These are phyloP conservation scores for Hirtodrosophila cameraria DNA, from an alignment of 2,888 invertebrate species.

Conservation along the genomic window DNA sequence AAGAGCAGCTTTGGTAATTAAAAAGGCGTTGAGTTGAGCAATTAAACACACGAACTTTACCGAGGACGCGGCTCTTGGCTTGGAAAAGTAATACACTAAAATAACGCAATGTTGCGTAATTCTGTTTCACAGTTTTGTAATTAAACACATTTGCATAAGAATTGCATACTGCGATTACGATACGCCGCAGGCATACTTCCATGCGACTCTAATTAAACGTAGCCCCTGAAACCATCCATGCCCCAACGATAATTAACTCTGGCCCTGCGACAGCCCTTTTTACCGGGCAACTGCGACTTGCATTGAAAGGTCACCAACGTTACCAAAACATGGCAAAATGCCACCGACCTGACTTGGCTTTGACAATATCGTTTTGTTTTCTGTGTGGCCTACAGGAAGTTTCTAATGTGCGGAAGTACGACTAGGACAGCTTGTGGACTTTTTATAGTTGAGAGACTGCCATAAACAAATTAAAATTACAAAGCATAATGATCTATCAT, in stretches of 20 bases:
- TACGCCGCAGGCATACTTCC: conserved; percentile 68
- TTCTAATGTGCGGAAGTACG: conserved; percentile 45
- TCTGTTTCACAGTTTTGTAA: conserved; percentile 82
- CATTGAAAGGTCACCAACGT: conserved; percentile 78
- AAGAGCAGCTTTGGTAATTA: conserved; percentile 58
- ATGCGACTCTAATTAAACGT: conserved; percentile 71
- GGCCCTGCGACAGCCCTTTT: not conserved
- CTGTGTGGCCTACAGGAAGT: conserved; percentile 60
- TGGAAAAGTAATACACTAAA: conserved; percentile 62
- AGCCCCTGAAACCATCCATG: conserved; percentile 21
- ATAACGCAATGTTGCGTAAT: conserved; percentile 78
- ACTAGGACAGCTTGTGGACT: conserved; percentile 2
- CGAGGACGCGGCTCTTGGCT: conserved; percentile 9
- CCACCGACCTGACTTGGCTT: conserved; percentile 18
- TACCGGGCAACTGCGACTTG: not conserved
- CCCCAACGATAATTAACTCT: conserved; percentile 39
- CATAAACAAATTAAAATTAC: too few species aligned
- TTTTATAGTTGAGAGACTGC: too few species aligned
- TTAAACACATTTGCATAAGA: conserved; percentile 82
- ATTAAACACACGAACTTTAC: conserved; percentile 74
- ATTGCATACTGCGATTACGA: conserved; percentile 40
- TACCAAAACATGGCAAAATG: conserved; percentile 20
- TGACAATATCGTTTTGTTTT: conserved; percentile 69
- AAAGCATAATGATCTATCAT: too few species aligned
- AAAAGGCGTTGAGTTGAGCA: conserved; percentile 73